Evolutionary conservation across 1,140 invertebrate genomes (phyloP), one percentile per base, ranked within the genome.

Genomic region (silkworm (Bombyx mori)): DNA sequence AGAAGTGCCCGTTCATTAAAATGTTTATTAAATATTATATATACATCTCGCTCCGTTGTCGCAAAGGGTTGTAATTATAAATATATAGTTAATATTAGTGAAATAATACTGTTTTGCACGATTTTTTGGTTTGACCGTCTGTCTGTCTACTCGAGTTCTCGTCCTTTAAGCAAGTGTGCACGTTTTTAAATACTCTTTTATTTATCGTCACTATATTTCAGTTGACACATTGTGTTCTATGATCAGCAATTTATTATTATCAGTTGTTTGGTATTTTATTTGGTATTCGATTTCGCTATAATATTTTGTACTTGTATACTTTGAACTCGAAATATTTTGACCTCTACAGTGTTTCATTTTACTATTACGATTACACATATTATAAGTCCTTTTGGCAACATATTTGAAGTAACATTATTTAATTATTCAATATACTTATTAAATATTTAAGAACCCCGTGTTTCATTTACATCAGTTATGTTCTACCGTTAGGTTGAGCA

Each of bases 391-490:
- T 83, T 84, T 83, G 82, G 78, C 80, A 78, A 78, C 71, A 79
- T 82, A 83, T 82, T 86, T 86, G 77, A 86, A 82, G 73, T 86
- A 84, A 86, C 77, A 79, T 86, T 84, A 86, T 86, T 86, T 86
- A 85, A 84, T 81, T 84, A 86, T 86, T 83, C 81, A 86, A 84
- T 86, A 86, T 86, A 86, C 83, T 86, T 86, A 86, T 86, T 85
- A 81, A 84, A 84, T 83, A 86, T 77, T 79, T 83, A 84, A 84
- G 73, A 82, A 50, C 58, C 46, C 22, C 68, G 60, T 71, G 74
- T 86, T 81, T 86, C 73, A 82, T 86, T 86, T 77, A 42, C 48
- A 57, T 47, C 44, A 22, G 42, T 8, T 47, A 44, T 35, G 4
- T 35, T 5, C 26, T 35, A 35, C 4, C 26, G 4, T 35, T 35